Evolutionary conservation across 2,113 vertebrate genomes (phyloP), one percentile per base, ranked within the genome.

Genomic region (Hiodon alosoides): DNA sequence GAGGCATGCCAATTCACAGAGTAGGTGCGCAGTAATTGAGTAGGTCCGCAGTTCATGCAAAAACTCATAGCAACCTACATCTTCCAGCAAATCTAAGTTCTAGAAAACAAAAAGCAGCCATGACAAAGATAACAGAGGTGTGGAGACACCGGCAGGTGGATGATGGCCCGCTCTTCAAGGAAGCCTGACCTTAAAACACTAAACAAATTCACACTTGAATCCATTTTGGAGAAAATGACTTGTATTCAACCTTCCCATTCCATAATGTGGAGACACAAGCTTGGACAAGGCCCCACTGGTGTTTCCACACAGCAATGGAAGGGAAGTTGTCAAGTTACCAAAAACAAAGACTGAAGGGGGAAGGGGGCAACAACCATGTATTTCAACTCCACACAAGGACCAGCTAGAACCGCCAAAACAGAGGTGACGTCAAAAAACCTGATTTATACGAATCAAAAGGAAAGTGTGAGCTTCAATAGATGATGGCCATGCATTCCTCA

Each of bases 401-500:
- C 64, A 17, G 48, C 31, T 10, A 66, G 7, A 7, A 10, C 17
- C 31, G 47, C 10, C 46, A 5, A 48, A 8, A 60, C 7, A 60
- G 59, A 60, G 8, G 46, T 47, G 17, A 66, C 64, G 46, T 66
- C 64, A 10, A 66, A 9, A 47, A 2, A 11, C 10, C 31, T 48
- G 64, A 47, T 46, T 66, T 7, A 46, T 8, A 65, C 31, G 4
- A 65, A 65, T 46, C 17, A 48, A 13, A 66, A 47, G 48, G 48
- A 48, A 48, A 66, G 16, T 31, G 64, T 64, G 16, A 17, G 64
- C 7, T 5, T 11, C 14, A 64, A 64, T 64, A 17, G 6, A 66
- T 66, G 64, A 47, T 66, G 64, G 31, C 64, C 64, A 66, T 47
- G 31, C 64, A 66, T 66, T 66, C 64, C 64, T 66, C 64, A 66